Conservation (phyloP, 2,888 invertebrate genomes). For the Netelia melanura region DNA sequence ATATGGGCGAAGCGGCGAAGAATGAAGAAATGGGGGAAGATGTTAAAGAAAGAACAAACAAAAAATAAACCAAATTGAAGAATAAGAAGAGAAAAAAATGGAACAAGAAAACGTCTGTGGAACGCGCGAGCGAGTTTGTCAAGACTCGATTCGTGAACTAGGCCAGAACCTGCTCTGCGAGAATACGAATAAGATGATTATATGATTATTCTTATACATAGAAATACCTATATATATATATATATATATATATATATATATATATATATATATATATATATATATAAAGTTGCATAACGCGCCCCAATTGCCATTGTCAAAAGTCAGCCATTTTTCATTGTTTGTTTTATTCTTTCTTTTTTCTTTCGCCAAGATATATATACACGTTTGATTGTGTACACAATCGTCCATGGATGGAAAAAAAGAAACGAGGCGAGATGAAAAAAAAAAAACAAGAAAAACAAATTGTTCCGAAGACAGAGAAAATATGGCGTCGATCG, state of each 20-base stretch:
- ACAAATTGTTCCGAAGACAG: background rate
- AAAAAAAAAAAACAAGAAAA: conserved; percentile 23
- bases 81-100: background rate
- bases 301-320: conserved; percentile 64
- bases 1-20: conserved; percentile 1
- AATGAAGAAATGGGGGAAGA: background rate
- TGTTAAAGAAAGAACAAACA: background rate
- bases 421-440: conserved; percentile 31
- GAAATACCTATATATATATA: background rate
- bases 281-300: conserved; percentile 59
- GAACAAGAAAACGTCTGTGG: conserved; percentile 51
- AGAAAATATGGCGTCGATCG: conserved; percentile 39
- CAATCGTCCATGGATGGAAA: conserved; percentile 11
- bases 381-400: conserved; percentile 16
- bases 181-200: conserved; percentile 9
- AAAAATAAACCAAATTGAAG: background rate
- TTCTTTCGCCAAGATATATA: conserved; percentile 32
- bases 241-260: conserved; percentile 2
- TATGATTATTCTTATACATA: background rate
- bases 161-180: conserved; percentile 34
- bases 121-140: conserved; percentile 57
- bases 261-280: background rate
- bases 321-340: background rate
- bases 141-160: conserved; percentile 58
- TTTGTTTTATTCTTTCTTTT: conserved; percentile 52